Conservation (phyloP, 1,140 invertebrate species). For the Chrysopa pallens region DNA sequence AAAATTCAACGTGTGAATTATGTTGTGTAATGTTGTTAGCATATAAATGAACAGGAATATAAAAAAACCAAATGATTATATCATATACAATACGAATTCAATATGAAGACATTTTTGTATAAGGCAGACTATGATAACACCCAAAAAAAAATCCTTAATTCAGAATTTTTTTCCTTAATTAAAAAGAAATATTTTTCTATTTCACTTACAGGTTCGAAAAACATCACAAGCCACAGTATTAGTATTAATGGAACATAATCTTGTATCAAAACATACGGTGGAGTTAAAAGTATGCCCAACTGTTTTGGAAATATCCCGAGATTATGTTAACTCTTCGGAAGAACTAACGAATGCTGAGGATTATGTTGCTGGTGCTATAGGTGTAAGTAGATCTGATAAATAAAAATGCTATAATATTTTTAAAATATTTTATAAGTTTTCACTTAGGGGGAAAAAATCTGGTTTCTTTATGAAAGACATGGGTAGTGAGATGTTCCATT, state of each 20-base stretch:
- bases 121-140: too few species aligned
- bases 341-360: constrained; percentile 3
- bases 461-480: constrained; percentile 63
- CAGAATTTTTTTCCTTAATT: too few species aligned
- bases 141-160: too few species aligned
- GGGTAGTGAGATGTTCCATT: constrained; percentile 78
- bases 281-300: constrained; percentile 20
- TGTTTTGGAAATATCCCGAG: constrained; percentile 16
- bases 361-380: constrained; percentile 11
- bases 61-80: too few species aligned
- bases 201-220: constrained; percentile 3
- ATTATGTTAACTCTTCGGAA: constrained; percentile 1
- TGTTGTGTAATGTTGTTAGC: too few species aligned
- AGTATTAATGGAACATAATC: constrained; percentile 13
- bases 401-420: neutral
- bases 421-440: neutral
- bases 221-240: constrained; percentile 12
- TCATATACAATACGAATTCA: too few species aligned
- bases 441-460: neutral
- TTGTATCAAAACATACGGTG: constrained; percentile 13
- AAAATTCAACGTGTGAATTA: too few species aligned
- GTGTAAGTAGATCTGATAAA: constrained; percentile 11
- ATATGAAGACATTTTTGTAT: too few species aligned
- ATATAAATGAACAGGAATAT: too few species aligned
- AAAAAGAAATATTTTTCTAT: too few species aligned